Evolutionary conservation across 1,140 invertebrate species (phyloP).

Genomic region (Marisa cornuarietis): DNA sequence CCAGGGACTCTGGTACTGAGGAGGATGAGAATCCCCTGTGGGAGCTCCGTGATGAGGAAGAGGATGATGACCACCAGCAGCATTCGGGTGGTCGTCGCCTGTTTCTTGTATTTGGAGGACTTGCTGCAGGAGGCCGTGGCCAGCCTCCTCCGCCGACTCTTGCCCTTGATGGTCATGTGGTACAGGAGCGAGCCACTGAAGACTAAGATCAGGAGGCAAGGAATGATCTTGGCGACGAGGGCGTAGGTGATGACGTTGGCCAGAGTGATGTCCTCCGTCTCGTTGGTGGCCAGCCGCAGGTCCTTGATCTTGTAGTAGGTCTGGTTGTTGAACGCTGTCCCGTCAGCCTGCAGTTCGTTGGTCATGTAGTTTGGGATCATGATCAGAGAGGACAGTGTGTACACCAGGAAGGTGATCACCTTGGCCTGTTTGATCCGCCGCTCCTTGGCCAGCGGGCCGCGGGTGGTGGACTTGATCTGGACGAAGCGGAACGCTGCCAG

Average conservation of each 20-base stretch:
- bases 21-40: slow-evolving; percentile 69
- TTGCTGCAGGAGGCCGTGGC: slow-evolving; percentile 45
- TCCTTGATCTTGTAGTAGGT: slow-evolving; percentile 64
- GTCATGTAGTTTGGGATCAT: slow-evolving; percentile 81
- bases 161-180: slow-evolving; percentile 63
- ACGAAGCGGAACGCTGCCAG: slow-evolving; percentile 80
- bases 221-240: slow-evolving; percentile 64
- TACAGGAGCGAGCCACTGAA: slow-evolving; percentile 67
- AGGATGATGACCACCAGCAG: slow-evolving; percentile 69
- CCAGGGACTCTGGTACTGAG: slow-evolving; percentile 46
- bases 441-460: slow-evolving; percentile 78
- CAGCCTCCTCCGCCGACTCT: slow-evolving; percentile 56
- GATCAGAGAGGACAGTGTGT: slow-evolving; percentile 77
- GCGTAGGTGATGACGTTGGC: slow-evolving; percentile 60
- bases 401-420: slow-evolving; percentile 76
- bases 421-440: slow-evolving; percentile 70
- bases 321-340: slow-evolving; percentile 25
- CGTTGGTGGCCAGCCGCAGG: slow-evolving; percentile 49
- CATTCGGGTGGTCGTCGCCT: slow-evolving; percentile 74
- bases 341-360: slow-evolving; percentile 45
- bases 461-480: slow-evolving; percentile 76
- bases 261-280: slow-evolving; percentile 41
- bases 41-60: slow-evolving; percentile 88
- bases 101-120: slow-evolving; percentile 72
- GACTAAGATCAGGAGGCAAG: slow-evolving; percentile 67